Base-by-base conservation (phyloP, 2,113 vertebrate species). In the Bos taurus region DNA sequence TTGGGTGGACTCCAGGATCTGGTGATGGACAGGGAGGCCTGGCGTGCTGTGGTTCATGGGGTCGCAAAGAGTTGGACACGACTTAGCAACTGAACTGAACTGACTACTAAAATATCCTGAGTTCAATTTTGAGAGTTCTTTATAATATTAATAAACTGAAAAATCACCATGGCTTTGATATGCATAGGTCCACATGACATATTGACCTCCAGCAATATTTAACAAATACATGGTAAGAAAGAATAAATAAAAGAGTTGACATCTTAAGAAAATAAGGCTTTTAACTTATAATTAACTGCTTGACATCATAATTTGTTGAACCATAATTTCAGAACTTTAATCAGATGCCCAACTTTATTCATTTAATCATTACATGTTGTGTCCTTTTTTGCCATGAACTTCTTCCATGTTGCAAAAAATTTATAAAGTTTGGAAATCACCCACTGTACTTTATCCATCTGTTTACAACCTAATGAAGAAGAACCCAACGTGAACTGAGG, bases 281-380 rank as follows among this genome's bases (percentile, higher is more conserved):
- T 97, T 90, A 78, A 94, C 87, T 97, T 94, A n/a, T 43, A 77
- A 57, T 59, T 16, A 64, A 88, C 25, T 71, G 54, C 4, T 82
- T 13, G n/a, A 17, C 40, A 28, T 30, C 17, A 54, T 67, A 67
- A 89, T 78, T 81, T 81, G 12, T 26, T 92, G 16, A 97, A 60
- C 7, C 60, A 71, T n/a, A 83, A 84, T 43, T 91, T 95, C 33
- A 86, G 57, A 97, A 83, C 57, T 60, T 95, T 67, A 80, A 84
- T 59, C 40, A 94, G 30, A 36, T 59, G 54, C 2, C 94, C 59
- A 23, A 77, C 17, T 82, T 91, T 74, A n/a, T 57, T 64, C 28
- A 93, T 78, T 52, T 48, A 82, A 59, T 78, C 84, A 25, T 90
- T 82, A 77, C 1, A 33, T n/a, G 28, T 8, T 92, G 5, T 7